Percentiles rank a stretch among this genome's conserved stretches.
phyloP scores from a whole-genome alignment of 2,797 vertebrate genomes.

The Chaetodon trifasciatus region DNA sequence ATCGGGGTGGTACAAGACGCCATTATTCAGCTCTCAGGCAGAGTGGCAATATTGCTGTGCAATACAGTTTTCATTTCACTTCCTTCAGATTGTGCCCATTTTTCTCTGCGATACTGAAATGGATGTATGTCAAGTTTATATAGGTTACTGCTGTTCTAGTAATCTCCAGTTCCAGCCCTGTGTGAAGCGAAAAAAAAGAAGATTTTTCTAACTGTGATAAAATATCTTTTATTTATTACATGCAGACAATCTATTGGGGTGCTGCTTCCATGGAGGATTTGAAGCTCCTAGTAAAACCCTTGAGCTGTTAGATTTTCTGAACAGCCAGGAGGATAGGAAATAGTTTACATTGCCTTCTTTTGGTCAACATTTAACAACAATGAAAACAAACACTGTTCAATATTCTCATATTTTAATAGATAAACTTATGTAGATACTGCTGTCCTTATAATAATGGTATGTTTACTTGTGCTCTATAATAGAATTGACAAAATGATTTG shows the following conservation, averaged over 20 bases:
- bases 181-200: background rate
- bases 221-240: conserved; percentile 1
- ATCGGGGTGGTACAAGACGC: background rate
- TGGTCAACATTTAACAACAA: background rate
- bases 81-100: conserved; percentile 13
- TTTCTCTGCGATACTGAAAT: background rate
- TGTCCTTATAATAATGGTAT: background rate
- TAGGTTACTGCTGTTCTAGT: background rate
- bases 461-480: background rate
- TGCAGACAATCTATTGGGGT: background rate
- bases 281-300: background rate
- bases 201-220: background rate
- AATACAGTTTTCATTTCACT: conserved; percentile 11
- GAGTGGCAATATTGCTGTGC: conserved; percentile 20
- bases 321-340: background rate
- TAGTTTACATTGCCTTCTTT: background rate
- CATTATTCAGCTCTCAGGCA: conserved; percentile 23
- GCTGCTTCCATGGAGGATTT: background rate
- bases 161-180: background rate
- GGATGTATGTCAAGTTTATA: background rate
- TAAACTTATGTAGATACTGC: background rate
- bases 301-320: background rate
- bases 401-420: background rate
- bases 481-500: background rate
- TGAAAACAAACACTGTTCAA: background rate